These are phyloP conservation scores for Catocala fraxini DNA, from an alignment of 2,888 invertebrate species.

Conservation along the genomic window DNA sequence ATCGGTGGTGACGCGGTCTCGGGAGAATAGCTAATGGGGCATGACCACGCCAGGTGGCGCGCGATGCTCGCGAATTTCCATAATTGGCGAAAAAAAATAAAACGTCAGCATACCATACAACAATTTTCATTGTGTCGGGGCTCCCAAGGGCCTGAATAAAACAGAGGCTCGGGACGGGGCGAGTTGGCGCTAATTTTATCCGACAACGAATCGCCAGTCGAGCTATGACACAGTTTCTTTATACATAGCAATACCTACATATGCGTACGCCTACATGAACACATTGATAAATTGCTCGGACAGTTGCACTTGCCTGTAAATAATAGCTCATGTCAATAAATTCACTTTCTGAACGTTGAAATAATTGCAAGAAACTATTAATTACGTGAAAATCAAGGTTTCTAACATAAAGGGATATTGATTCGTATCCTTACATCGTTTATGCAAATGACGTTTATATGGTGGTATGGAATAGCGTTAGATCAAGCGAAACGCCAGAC, in stretches of 20 bases:
- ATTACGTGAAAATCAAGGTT: background rate
- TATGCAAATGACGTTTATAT: conserved; percentile 1
- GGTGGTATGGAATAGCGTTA: conserved; percentile 42
- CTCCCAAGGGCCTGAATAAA: conserved; percentile 81
- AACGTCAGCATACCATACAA: conserved; percentile 74
- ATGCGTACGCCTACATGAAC: background rate
- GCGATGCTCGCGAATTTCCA: conserved; percentile 73
- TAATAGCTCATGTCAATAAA: background rate
- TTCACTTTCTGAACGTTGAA: too few species aligned
- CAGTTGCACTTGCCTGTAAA: conserved; percentile 1
- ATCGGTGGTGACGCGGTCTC: conserved; percentile 50
- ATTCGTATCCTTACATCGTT: background rate
- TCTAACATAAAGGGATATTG: background rate
- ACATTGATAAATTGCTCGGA: conserved; percentile 10
- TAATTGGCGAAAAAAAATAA: conserved; percentile 76
- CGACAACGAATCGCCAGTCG: conserved; percentile 68
- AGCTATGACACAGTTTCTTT: conserved; percentile 63
- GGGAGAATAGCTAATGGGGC: conserved; percentile 51
- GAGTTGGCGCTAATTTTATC: conserved; percentile 75
- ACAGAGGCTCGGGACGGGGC: conserved; percentile 72
- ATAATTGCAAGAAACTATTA: too few species aligned
- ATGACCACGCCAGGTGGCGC: conserved; percentile 70
- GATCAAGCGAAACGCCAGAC: conserved; percentile 56
- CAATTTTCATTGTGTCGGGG: conserved; percentile 78
- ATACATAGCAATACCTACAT: conserved; percentile 36